Percentiles rank a stretch among this genome's conserved stretches.
These are phyloP conservation scores for Xenentodon cancila DNA, from an alignment of 2,797 vertebrate species.

Conservation along the genomic window DNA sequence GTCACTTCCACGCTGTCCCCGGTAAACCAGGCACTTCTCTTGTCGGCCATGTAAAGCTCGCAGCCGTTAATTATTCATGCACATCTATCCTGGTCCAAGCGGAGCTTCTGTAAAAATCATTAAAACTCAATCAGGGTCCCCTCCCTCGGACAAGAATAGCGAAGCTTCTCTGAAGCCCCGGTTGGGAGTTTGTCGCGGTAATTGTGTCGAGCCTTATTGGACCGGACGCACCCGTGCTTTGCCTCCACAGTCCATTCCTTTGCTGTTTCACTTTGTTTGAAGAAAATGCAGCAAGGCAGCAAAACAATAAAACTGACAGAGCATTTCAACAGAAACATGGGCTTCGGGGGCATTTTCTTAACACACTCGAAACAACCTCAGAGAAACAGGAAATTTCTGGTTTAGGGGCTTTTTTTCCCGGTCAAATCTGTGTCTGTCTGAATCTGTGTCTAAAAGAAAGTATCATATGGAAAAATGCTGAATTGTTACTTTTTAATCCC, in stretches of 20 bases:
- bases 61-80: slow-evolving; percentile 65
- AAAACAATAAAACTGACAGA: slow-evolving; percentile 65
- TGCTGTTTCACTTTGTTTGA: slow-evolving; percentile 56
- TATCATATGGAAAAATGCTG: too few species aligned
- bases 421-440: slow-evolving; percentile 40
- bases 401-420: slow-evolving; percentile 16
- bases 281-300: slow-evolving; percentile 68
- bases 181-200: slow-evolving; percentile 48
- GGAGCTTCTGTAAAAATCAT: slow-evolving; percentile 37
- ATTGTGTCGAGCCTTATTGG: slow-evolving; percentile 59
- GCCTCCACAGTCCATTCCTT: slow-evolving; percentile 44
- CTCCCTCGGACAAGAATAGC: neutral
- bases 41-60: slow-evolving; percentile 65
- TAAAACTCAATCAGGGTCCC: slow-evolving; percentile 47
- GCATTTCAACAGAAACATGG: slow-evolving; percentile 49
- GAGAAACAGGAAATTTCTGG: slow-evolving; percentile 40
- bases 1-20: slow-evolving; percentile 29
- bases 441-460: too few species aligned
- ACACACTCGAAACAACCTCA: slow-evolving; percentile 37
- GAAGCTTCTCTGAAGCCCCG: slow-evolving; percentile 35
- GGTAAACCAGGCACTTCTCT: slow-evolving; percentile 42
- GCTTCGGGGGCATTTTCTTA: slow-evolving; percentile 48
- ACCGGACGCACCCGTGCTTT: slow-evolving; percentile 34
- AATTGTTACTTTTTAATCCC: too few species aligned
- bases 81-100: slow-evolving; percentile 23